A percentile compares a stretch with the other conserved stretches of the same genome.
phyloP scores from a whole-genome alignment of 37 sponge, comb jelly and placozoan genomes.

The Beroe forskalii region DNA sequence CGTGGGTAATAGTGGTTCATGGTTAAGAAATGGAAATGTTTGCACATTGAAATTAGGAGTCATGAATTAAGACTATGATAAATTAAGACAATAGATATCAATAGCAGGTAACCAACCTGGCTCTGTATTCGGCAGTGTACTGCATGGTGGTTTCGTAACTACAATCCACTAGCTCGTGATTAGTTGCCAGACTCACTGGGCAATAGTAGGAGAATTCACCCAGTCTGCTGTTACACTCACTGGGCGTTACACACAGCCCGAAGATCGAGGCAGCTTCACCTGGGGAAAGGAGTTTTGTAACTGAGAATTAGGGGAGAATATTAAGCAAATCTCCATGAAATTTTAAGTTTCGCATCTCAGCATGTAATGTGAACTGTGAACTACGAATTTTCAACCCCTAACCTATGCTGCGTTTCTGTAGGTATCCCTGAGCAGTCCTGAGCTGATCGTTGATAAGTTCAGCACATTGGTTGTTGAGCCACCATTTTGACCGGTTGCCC shows the following conservation, averaged over 20 bases:
- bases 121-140: constrained; percentile 80
- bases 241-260: constrained; percentile 84
- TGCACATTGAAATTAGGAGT: no score
- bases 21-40: not conserved
- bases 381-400: no score
- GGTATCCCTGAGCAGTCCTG: constrained; percentile 66
- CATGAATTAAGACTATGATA: no score
- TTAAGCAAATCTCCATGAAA: no score
- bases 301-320: constrained; percentile 6
- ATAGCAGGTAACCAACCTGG: no score
- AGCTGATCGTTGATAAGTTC: constrained; percentile 29
- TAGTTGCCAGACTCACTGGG: constrained; percentile 81
- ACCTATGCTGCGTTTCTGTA: constrained; percentile 11
- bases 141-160: constrained; percentile 67
- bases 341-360: no score
- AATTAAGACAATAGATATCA: no score
- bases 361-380: not conserved
- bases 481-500: constrained; percentile 81
- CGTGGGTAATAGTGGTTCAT: not conserved
- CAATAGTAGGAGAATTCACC: constrained; percentile 86
- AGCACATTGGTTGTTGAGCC: constrained; percentile 70
- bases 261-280: constrained; percentile 82
- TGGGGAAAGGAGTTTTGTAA: no score
- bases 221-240: constrained; percentile 74
- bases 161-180: constrained; percentile 83